These are phyloP conservation scores for Apodemia hepburni DNA, from an alignment of 2,888 invertebrate genomes.

Conservation along the genomic window DNA sequence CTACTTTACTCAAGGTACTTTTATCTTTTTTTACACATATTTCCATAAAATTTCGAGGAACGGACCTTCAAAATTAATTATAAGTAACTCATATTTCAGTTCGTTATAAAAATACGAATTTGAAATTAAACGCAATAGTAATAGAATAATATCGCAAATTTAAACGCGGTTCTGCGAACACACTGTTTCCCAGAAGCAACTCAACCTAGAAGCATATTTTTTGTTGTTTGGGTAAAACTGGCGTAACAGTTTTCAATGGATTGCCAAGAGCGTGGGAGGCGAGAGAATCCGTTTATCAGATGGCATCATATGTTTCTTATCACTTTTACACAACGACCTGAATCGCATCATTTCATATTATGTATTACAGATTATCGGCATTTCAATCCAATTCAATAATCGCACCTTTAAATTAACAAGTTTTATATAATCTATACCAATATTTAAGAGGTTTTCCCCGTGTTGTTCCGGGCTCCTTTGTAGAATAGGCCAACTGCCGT, in stretches of 20 bases:
- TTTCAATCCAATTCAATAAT: neutral
- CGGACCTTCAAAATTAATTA: neutral
- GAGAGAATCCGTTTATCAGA: constrained; percentile 45
- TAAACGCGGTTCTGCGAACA: constrained; percentile 24
- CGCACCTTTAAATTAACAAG: too few species aligned
- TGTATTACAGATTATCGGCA: neutral
- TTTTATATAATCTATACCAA: too few species aligned
- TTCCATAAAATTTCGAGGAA: neutral
- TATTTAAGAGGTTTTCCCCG: too few species aligned
- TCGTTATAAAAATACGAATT: neutral
- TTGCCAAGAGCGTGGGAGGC: constrained; percentile 72
- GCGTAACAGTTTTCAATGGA: constrained; percentile 58
- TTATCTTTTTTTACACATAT: neutral
- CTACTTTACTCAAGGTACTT: neutral
- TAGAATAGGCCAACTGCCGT: too few species aligned
- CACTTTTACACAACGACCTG: constrained; percentile 16
- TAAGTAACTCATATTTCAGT: neutral
- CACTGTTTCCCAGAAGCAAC: constrained; percentile 60
- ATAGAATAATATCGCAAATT: neutral
- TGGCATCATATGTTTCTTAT: constrained; percentile 34
- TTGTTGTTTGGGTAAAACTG: constrained; percentile 67
- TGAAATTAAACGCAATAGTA: neutral
- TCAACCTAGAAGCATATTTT: constrained; percentile 61
- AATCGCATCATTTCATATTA: constrained; percentile 4
- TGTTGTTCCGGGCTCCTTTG: too few species aligned